Base-by-base conservation (phyloP, 2,888 invertebrate species). In the Lasioglossum leucozonium region DNA sequence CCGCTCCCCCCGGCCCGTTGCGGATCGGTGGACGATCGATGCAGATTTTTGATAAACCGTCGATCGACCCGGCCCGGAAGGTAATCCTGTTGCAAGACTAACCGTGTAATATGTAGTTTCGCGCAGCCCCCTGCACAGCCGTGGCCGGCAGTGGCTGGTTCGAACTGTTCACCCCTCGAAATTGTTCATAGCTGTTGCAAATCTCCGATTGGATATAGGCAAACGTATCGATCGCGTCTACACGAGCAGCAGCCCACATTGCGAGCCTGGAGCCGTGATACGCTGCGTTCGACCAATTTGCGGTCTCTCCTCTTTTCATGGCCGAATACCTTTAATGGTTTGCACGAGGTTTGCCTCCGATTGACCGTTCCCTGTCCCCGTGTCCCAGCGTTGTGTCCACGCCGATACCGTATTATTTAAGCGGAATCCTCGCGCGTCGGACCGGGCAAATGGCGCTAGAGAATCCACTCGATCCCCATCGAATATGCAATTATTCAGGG, bases 281-380 rank as follows among this genome's bases (percentile, higher is more conserved):
- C 67, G 74, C 18, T 65, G 18, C 77, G 71, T 71, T 47, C 79
- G 34, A 77, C 73, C 85, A 77, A 84, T 85, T 79, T 80, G 77
- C 30, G 85, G 79, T 77, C 73, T 84, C 44, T 71, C 42, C 84
- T 58, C 79, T 85, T 85, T 79, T 79, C 76, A 67, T 62, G 78
- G 58, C 58, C 78, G 79, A 83, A 79, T 83, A 62, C 79, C 78
- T 83, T 72, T 65, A 67, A 79, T 82, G 55, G 72, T 79, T 77
- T 72, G 71, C 83, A 18, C 78, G 65, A 55, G 69, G 69, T 58
- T 72, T 77, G 51, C 69, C 79, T 79, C 69, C 69, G 79, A 73
- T 79, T 62, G 40, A 76, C 72, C 72, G 81, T 51, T 11, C 37
- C 47, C 22, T n/a, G 47, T 16, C 16, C 34, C n/a, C 51, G 58